phyloP scores from a whole-genome alignment of 1,140 invertebrate species.

The Diorhabda carinulata region DNA sequence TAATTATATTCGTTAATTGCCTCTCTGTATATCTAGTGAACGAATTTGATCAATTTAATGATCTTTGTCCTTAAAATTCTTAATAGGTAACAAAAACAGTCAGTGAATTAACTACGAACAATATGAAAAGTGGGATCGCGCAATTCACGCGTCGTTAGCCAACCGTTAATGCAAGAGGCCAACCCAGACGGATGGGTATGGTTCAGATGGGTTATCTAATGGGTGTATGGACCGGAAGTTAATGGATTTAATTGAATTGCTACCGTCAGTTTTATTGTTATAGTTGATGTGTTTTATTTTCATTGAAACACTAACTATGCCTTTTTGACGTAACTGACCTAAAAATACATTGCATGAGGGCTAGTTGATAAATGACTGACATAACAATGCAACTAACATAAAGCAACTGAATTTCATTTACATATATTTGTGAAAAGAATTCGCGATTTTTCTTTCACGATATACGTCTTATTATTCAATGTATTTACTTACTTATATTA shows the following conservation, averaged over 20 bases:
- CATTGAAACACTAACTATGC: neutral
- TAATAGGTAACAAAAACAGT: neutral
- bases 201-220: slow-evolving; percentile 2
- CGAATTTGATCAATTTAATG: neutral
- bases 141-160: slow-evolving; percentile 28
- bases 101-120: neutral
- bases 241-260: slow-evolving; percentile 12
- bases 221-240: slow-evolving; percentile 23
- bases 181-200: slow-evolving; percentile 10
- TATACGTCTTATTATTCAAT: too few species aligned
- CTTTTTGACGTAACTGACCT: slow-evolving; percentile 2
- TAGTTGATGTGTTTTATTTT: neutral
- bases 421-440: too few species aligned
- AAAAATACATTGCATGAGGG: neutral
- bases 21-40: too few species aligned
- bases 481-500: too few species aligned
- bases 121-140: slow-evolving; percentile 26
- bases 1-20: too few species aligned
- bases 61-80: neutral
- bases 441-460: too few species aligned
- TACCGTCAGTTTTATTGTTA: neutral
- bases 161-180: slow-evolving; percentile 27
- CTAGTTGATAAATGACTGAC: too few species aligned
- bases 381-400: too few species aligned
- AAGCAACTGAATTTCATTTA: too few species aligned